phyloP scores from a whole-genome alignment of 2,113 vertebrate species.

The Bufo bufo region DNA sequence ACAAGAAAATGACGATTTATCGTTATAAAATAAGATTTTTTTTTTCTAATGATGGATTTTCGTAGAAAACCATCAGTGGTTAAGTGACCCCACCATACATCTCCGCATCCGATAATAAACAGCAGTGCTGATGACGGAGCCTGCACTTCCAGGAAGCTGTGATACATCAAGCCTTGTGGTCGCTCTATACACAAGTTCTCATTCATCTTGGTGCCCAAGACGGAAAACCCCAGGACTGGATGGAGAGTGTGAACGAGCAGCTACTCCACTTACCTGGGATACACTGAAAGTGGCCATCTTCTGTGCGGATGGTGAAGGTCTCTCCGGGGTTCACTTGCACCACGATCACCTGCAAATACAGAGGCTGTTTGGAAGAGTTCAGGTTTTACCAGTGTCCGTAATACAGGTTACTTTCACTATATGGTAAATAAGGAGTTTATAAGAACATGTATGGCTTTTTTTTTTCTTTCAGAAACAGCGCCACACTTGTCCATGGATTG shows the following conservation, averaged over 20 bases:
- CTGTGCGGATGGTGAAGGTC: constrained; percentile 80
- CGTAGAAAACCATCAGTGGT: neutral
- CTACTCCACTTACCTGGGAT: constrained; percentile 75
- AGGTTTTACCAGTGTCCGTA: constrained; percentile 26
- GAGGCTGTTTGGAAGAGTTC: constrained; percentile 58
- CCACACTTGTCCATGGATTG: neutral
- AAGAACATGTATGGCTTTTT: neutral
- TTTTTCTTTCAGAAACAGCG: neutral
- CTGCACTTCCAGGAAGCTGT: constrained; percentile 27
- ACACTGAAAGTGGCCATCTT: constrained; percentile 80
- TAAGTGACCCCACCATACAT: neutral
- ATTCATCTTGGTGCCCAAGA: constrained; percentile 1
- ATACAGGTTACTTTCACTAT: neutral
- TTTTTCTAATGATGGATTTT: neutral
- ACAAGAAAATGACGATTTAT: neutral
- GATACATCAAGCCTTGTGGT: neutral
- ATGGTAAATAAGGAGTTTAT: neutral
- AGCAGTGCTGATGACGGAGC: neutral
- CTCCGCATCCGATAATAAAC: neutral
- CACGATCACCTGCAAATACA: constrained; percentile 76
- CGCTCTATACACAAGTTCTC: neutral
- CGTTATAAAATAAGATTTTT: neutral
- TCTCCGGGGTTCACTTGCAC: constrained; percentile 84
- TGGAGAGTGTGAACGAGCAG: neutral
- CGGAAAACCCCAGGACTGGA: constrained; percentile 6